Conservation (phyloP, 2,797 vertebrate species). For the Notolepis coatsorum region DNA sequence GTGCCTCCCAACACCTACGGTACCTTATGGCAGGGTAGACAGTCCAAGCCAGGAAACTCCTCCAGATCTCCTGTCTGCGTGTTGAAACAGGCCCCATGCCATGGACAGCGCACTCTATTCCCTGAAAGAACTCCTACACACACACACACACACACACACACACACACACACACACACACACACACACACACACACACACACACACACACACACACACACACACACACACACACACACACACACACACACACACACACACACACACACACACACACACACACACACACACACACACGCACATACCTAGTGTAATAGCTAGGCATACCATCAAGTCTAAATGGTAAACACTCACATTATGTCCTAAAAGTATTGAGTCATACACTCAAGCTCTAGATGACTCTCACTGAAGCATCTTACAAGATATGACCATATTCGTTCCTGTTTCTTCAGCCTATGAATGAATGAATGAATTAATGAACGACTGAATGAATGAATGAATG, state of each 20-base stretch:
- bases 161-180: slow-evolving; percentile 25
- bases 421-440: too few species aligned
- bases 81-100: slow-evolving; percentile 89
- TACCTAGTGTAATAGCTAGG: not conserved
- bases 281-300: not conserved
- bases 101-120: slow-evolving; percentile 85
- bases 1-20: too few species aligned
- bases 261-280: not conserved
- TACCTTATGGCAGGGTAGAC: slow-evolving; percentile 85
- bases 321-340: too few species aligned
- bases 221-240: slow-evolving; percentile 21
- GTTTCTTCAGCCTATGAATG: too few species aligned
- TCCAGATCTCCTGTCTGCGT: slow-evolving; percentile 87
- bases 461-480: too few species aligned
- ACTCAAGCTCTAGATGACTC: too few species aligned
- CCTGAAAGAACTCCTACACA: slow-evolving; percentile 76
- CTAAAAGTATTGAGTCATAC: too few species aligned
- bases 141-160: slow-evolving; percentile 18
- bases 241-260: slow-evolving; percentile 25
- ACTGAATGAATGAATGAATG: too few species aligned
- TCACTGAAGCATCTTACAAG: too few species aligned
- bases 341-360: too few species aligned
- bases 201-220: not conserved
- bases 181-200: not conserved
- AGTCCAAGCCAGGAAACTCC: slow-evolving; percentile 87